A percentile compares a stretch with the other conserved stretches of the same genome.
Evolutionary conservation across 2,113 vertebrate species (phyloP).

Genomic region (Vidua chalybeata): DNA sequence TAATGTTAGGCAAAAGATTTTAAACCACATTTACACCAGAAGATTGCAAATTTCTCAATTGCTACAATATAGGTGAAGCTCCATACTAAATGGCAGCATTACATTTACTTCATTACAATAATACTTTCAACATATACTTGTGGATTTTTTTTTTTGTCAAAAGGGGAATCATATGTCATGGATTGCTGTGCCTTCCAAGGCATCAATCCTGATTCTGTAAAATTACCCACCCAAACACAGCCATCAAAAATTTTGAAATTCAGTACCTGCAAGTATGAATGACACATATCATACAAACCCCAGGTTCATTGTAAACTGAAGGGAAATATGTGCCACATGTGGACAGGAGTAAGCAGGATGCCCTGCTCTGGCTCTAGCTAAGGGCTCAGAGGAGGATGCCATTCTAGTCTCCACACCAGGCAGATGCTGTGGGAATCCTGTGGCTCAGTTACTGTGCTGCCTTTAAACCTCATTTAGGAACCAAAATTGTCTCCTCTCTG

Average conservation of each 20-base stretch:
- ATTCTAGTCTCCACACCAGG: not conserved
- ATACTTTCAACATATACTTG: not conserved
- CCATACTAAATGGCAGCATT: not conserved
- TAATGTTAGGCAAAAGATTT: not conserved
- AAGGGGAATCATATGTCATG: not conserved
- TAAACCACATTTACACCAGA: not conserved
- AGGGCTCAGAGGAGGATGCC: not conserved
- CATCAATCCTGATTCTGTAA: not conserved
- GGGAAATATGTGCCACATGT: not conserved
- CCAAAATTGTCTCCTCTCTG: slow-evolving; percentile 68
- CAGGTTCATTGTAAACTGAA: not conserved
- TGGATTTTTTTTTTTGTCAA: not conserved
- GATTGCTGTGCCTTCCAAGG: not conserved
- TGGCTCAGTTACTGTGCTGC: not conserved
- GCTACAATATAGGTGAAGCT: not conserved
- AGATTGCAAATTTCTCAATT: not conserved
- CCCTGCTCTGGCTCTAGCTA: not conserved
- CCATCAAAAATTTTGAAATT: not conserved
- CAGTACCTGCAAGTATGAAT: not conserved
- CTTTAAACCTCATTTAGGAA: slow-evolving; percentile 62
- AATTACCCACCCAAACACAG: not conserved
- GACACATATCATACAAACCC: not conserved
- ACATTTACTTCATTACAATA: not conserved
- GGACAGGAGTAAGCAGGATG: not conserved
- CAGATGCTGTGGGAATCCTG: slow-evolving; percentile 24